phyloP scores from a whole-genome alignment of 2,888 invertebrate genomes.

The Tinea semifulvella region DNA sequence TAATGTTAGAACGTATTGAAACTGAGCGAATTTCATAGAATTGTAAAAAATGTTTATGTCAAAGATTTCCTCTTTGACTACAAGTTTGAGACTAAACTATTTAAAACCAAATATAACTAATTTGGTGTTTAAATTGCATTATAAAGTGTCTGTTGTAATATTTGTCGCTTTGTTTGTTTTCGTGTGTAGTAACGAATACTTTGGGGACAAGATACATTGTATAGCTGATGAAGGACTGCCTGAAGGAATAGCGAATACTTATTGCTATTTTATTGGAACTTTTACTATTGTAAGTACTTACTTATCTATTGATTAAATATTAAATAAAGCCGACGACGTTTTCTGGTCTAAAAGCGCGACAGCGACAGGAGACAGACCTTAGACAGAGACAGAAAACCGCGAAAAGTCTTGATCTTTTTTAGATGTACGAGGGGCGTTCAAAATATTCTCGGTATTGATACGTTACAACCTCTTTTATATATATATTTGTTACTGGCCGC shows the following conservation, averaged over 20 bases:
- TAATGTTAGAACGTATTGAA: neutral
- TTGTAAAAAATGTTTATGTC: conserved; percentile 66
- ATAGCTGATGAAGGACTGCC: conserved; percentile 73
- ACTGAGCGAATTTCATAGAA: neutral
- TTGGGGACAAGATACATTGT: conserved; percentile 95
- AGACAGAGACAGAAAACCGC: too few relatives aligned
- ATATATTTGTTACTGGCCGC: too few relatives aligned
- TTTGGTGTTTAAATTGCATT: conserved; percentile 83
- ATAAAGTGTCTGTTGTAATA: conserved; percentile 80
- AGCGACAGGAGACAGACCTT: too few relatives aligned
- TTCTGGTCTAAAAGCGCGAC: too few relatives aligned
- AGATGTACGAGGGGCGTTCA: too few relatives aligned
- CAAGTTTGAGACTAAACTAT: conserved; percentile 69
- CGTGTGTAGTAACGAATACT: conserved; percentile 83
- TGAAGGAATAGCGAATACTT: conserved; percentile 80
- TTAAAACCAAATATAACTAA: conserved; percentile 74
- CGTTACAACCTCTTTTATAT: too few relatives aligned
- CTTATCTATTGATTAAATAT: too few relatives aligned
- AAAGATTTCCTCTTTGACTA: conserved; percentile 63
- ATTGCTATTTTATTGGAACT: conserved; percentile 85
- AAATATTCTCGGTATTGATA: too few relatives aligned
- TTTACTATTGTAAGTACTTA: conserved; percentile 78
- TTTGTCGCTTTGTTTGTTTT: conserved; percentile 82
- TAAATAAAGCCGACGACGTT: too few relatives aligned
- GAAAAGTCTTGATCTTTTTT: too few relatives aligned